phyloP scores from a whole-genome alignment of 1,140 invertebrate genomes.

The Cecropterus lyciades region DNA sequence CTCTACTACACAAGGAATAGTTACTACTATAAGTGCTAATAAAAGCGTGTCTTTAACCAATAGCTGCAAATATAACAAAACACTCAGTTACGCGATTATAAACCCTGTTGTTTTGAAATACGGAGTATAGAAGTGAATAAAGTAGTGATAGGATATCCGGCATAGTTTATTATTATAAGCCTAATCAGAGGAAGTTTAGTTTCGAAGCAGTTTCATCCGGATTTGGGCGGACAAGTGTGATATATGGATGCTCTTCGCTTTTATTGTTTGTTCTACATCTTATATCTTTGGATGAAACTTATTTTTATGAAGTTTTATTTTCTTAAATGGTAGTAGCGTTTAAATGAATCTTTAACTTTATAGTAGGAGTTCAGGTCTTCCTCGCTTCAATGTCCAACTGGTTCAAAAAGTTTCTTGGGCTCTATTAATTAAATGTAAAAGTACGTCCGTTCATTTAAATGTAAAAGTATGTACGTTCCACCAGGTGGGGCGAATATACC shows the following conservation, averaged over 20 bases:
- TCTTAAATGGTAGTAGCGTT: too few relatives aligned
- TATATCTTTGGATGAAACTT: too few relatives aligned
- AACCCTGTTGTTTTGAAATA: conserved; percentile 27
- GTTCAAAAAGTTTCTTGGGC: too few relatives aligned
- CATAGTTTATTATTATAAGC: conserved; percentile 68
- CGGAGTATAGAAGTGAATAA: background rate
- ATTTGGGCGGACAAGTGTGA: conserved; percentile 21
- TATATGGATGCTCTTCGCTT: conserved; percentile 13
- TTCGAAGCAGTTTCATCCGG: conserved; percentile 17
- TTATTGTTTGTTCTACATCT: conserved; percentile 26
- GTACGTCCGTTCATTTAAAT: too few relatives aligned
- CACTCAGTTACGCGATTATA: conserved; percentile 6
- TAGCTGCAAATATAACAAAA: background rate
- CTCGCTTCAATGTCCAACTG: too few relatives aligned
- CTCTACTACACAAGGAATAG: background rate
- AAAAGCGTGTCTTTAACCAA: background rate
- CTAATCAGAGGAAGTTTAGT: conserved; percentile 62
- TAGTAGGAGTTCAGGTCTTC: too few relatives aligned
- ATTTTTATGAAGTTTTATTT: too few relatives aligned
- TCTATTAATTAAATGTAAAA: too few relatives aligned
- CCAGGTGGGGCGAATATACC: too few relatives aligned
- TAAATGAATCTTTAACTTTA: too few relatives aligned
- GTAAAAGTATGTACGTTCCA: too few relatives aligned
- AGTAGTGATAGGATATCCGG: conserved; percentile 46
- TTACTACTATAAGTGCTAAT: background rate